These are phyloP conservation scores for Callopanchax toddi DNA, from an alignment of 2,113 vertebrate genomes.

Conservation along the genomic window DNA sequence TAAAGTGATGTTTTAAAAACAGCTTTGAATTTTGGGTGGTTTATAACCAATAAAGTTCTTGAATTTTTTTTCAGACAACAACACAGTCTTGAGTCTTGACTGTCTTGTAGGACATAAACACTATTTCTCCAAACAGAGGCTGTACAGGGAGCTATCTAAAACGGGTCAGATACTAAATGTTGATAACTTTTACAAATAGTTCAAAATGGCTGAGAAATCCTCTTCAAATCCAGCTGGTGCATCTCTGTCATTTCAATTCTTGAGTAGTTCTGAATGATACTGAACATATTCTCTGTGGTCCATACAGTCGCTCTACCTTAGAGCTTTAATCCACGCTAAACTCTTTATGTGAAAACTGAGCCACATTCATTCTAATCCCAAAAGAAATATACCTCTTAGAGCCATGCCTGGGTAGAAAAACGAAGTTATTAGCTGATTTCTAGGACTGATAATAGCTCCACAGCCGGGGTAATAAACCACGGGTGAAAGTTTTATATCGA, in stretches of 20 bases:
- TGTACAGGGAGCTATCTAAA: too few relatives aligned
- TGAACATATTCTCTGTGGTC: not conserved
- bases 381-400: slow-evolving; percentile 22
- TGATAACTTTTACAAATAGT: too few relatives aligned
- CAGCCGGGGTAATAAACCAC: slow-evolving; percentile 42
- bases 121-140: too few relatives aligned
- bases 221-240: not conserved
- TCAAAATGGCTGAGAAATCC: too few relatives aligned
- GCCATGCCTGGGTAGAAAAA: slow-evolving; percentile 24
- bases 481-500: slow-evolving; percentile 49
- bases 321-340: slow-evolving; percentile 8
- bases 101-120: too few relatives aligned
- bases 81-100: too few relatives aligned
- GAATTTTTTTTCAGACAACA: too few relatives aligned
- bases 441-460: slow-evolving; percentile 39
- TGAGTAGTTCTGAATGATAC: not conserved
- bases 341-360: slow-evolving; percentile 27
- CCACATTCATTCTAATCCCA: slow-evolving; percentile 26
- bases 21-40: too few relatives aligned
- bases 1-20: too few relatives aligned
- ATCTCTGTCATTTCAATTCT: not conserved
- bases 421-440: slow-evolving; percentile 62
- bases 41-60: too few relatives aligned
- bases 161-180: too few relatives aligned
- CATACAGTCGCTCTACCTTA: not conserved